Conservation (phyloP, 2,113 vertebrate genomes). For the Siniperca knerii region DNA sequence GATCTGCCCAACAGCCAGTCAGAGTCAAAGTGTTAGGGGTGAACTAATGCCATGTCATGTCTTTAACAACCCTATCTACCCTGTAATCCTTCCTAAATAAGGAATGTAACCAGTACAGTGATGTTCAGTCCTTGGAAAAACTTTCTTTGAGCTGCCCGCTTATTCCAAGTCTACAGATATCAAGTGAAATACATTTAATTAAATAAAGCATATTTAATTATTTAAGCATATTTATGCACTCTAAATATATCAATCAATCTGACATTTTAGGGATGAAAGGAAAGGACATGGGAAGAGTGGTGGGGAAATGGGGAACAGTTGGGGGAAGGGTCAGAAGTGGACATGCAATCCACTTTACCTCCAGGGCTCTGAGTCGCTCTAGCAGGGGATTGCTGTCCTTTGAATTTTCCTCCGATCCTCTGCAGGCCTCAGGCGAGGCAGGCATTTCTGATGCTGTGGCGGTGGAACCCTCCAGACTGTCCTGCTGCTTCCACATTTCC, state of each 20-base stretch:
- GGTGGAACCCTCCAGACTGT: conserved; percentile 81
- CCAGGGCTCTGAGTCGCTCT: conserved; percentile 88
- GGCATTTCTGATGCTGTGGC: conserved; percentile 25
- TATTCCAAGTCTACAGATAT: not conserved
- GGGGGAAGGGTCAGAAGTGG: not conserved
- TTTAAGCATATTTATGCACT: not conserved
- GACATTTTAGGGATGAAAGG: conserved; percentile 2
- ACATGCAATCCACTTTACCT: conserved; percentile 82
- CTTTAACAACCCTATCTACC: not conserved
- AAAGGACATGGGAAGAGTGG: not conserved
- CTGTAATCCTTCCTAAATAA: not conserved
- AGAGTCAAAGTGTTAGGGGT: not conserved
- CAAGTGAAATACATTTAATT: not conserved
- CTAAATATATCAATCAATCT: conserved; percentile 19
- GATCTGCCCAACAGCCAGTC: not conserved
- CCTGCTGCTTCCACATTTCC: conserved; percentile 88
- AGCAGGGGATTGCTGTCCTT: conserved; percentile 87
- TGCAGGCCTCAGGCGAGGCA: conserved; percentile 54
- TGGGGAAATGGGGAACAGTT: not conserved
- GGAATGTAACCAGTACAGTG: not conserved
- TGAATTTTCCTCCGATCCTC: conserved; percentile 81
- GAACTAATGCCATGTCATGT: not conserved
- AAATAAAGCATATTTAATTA: not conserved
- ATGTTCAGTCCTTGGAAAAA: not conserved
- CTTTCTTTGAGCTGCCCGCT: not conserved